These are phyloP conservation scores for Drosophila meridionalis DNA, from an alignment of 2,888 invertebrate genomes.

Conservation along the genomic window DNA sequence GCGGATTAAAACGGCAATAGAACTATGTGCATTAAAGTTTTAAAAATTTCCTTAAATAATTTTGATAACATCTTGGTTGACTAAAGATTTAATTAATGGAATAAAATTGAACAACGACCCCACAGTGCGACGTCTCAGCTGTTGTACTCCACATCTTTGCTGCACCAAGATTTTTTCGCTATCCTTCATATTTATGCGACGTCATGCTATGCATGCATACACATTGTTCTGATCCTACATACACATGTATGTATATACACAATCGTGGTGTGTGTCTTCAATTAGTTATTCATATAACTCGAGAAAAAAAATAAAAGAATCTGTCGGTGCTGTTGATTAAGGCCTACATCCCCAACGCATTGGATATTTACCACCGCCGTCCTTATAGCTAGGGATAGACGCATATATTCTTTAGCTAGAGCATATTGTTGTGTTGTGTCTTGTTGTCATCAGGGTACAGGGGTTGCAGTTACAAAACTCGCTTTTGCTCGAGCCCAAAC, in stretches of 20 bases:
- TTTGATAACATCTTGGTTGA: neutral
- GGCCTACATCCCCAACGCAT: conserved; percentile 60
- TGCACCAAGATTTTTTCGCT: conserved; percentile 37
- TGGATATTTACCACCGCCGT: conserved; percentile 60
- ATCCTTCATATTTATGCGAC: conserved; percentile 60
- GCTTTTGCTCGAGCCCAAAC: conserved; percentile 30
- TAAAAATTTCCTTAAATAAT: too few relatives aligned
- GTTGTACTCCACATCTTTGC: conserved; percentile 71
- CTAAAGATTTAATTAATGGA: too few relatives aligned
- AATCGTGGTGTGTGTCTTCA: conserved; percentile 53
- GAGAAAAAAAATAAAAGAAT: conserved; percentile 56
- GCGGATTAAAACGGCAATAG: too few relatives aligned
- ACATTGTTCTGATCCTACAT: conserved; percentile 28
- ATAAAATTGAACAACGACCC: neutral
- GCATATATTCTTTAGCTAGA: conserved; percentile 38
- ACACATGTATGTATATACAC: too few relatives aligned
- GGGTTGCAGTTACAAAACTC: neutral
- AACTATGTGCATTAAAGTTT: too few relatives aligned
- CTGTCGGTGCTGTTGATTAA: conserved; percentile 60
- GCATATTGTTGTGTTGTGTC: conserved; percentile 61
- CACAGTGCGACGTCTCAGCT: conserved; percentile 38
- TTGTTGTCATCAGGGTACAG: conserved; percentile 71
- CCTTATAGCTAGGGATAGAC: neutral
- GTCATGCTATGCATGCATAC: conserved; percentile 64
- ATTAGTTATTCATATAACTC: conserved; percentile 76